Evolutionary conservation across 2,113 vertebrate species (phyloP), one percentile per base, ranked within the genome.

Genomic region (Pelobates fuscus): DNA sequence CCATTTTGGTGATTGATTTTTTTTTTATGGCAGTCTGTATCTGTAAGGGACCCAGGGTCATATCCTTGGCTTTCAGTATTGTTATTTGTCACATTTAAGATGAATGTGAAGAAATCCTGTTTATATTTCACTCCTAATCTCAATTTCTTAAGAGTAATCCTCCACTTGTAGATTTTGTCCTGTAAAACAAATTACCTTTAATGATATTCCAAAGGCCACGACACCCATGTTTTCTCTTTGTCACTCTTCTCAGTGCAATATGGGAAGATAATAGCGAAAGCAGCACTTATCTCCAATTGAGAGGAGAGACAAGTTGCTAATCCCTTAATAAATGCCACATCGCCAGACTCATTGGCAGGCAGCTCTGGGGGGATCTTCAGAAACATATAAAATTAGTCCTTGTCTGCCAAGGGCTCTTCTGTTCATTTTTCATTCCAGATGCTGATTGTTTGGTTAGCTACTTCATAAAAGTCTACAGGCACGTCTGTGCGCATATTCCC

Each of bases 261-360:
- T 84, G 83, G 86, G 81, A 85, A 87, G 85, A 88, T 84, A 87
- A 85, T 86, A 83, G 83, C 71, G 83, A 84, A 82, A 66, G 81
- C 78, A 70, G 80, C 86, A 88, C 85, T 88, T 86, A 87, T 87
- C 85, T 85, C 79, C 85, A 84, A 82, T 84, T 85, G 87, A 86
- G 84, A 81, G 76, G 77, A 82, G 52, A 85, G 82, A 84, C 82
- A 87, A 89, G 74, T 82, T 78, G 84, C 84, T 89, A 89, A 89
- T 89, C 87, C 87, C 81, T 86, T 89, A 89, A 89, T 89, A 86
- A 85, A 84, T 81, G 83, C 67, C 72, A 82, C 83, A 78, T 78
- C 79, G 54, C 15, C 67, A 83, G 81, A 79, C 84, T 84, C 85
- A 67, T 67, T 82, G 86, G 80, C 84, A 80, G 79, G 18, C 23